A percentile compares a stretch with the other conserved stretches of the same genome.
phyloP scores from a whole-genome alignment of 1,140 invertebrate genomes.

The Brachionus calyciflorus region DNA sequence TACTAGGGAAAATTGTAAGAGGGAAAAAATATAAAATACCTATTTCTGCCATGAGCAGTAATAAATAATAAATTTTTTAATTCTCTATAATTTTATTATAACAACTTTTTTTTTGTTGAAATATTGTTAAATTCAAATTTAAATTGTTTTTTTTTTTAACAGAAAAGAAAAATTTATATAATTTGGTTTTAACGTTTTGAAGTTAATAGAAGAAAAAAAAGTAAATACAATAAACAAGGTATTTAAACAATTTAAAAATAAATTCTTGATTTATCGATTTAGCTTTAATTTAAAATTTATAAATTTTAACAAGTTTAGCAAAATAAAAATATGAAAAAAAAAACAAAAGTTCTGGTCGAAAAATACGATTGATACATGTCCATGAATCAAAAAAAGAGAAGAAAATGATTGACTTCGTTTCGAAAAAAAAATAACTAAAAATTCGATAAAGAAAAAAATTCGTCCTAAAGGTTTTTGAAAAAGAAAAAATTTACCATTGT shows the following conservation, averaged over 20 bases:
- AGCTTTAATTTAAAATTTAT: too few relatives aligned
- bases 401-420: constrained; percentile 23
- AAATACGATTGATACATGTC: constrained; percentile 13
- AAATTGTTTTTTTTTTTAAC: constrained; percentile 1
- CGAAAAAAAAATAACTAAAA: constrained; percentile 17
- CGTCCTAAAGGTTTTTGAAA: background rate
- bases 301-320: too few relatives aligned
- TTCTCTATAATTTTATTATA: background rate
- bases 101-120: background rate
- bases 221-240: background rate
- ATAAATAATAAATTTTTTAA: constrained; percentile 11
- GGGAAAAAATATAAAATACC: too few relatives aligned
- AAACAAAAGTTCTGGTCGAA: constrained; percentile 9
- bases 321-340: background rate
- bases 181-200: constrained; percentile 1
- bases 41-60: too few relatives aligned
- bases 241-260: too few relatives aligned
- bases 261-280: too few relatives aligned
- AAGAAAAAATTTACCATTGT: too few relatives aligned
- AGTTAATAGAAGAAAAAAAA: background rate
- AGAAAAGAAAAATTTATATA: constrained; percentile 8
- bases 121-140: background rate
- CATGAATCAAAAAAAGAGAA: background rate
- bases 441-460: background rate
- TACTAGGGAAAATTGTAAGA: too few relatives aligned